Conservation (phyloP, 2,797 vertebrate species). For the Dipus sagitta region DNA sequence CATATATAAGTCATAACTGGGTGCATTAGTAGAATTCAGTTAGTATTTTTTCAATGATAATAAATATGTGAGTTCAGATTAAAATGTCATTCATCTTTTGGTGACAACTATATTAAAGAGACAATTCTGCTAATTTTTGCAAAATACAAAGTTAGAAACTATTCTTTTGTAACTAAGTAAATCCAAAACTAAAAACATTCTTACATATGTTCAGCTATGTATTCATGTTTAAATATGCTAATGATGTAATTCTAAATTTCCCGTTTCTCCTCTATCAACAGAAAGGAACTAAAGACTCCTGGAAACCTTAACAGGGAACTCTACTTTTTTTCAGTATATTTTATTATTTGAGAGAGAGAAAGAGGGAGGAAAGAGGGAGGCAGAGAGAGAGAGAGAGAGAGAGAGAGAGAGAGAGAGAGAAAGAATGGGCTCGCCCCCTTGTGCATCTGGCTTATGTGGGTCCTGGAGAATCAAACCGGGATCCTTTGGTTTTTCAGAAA, state of each 20-base stretch:
- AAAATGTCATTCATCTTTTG: not conserved
- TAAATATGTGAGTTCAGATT: conserved; percentile 4
- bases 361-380: too few species aligned
- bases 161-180: not conserved
- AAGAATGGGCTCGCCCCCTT: too few species aligned
- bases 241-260: not conserved
- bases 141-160: conserved; percentile 13
- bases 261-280: not conserved
- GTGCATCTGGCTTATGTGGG: too few species aligned
- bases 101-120: not conserved
- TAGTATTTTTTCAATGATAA: not conserved
- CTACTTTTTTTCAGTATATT: too few species aligned
- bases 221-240: not conserved
- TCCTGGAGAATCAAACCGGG: too few species aligned
- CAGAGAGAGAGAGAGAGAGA: too few species aligned
- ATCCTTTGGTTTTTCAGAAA: too few species aligned
- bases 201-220: not conserved
- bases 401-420: too few species aligned
- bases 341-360: too few species aligned
- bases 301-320: not conserved
- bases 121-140: not conserved
- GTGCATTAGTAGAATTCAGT: not conserved
- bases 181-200: not conserved
- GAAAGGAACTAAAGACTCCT: not conserved
- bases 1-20: not conserved